phyloP scores from a whole-genome alignment of 2,888 invertebrate species.

The Ganaspis brasiliensis region DNA sequence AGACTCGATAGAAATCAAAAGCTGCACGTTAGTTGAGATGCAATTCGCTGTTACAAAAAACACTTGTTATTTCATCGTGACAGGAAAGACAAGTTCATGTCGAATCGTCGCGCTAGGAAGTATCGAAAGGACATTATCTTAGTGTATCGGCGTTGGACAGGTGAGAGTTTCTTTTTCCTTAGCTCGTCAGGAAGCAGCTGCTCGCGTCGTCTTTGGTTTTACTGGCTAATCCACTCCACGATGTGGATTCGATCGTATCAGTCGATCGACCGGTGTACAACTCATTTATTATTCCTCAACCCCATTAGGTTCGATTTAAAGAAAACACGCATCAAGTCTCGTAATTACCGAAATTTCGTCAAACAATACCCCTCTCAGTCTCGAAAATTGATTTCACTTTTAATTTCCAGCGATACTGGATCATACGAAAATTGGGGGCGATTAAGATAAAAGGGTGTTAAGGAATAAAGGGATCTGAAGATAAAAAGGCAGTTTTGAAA shows the following conservation, averaged over 20 bases:
- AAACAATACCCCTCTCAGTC: too few species aligned
- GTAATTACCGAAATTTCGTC: slow-evolving; percentile 15
- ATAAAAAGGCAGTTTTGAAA: too few species aligned
- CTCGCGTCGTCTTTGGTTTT: slow-evolving; percentile 65
- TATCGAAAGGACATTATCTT: slow-evolving; percentile 70
- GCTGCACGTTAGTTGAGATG: slow-evolving; percentile 23
- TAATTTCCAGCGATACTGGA: too few species aligned
- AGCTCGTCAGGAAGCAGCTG: slow-evolving; percentile 68
- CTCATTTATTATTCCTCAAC: slow-evolving; percentile 62
- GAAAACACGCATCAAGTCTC: slow-evolving; percentile 14
- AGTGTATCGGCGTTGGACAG: slow-evolving; percentile 70
- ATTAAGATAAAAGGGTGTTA: too few species aligned
- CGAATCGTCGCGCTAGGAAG: slow-evolving; percentile 60
- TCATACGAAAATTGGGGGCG: too few species aligned
- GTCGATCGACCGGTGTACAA: slow-evolving; percentile 61
- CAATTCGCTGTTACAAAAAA: slow-evolving; percentile 9
- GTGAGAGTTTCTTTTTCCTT: slow-evolving; percentile 70
- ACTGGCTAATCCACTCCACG: slow-evolving; percentile 65
- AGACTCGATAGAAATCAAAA: neutral
- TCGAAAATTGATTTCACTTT: neutral
- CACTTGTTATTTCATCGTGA: slow-evolving; percentile 20
- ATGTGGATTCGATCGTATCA: slow-evolving; percentile 64
- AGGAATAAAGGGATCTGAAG: too few species aligned
- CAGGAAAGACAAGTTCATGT: slow-evolving; percentile 47
- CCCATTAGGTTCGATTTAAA: slow-evolving; percentile 57